Percentiles rank a stretch among this genome's conserved stretches.
These are phyloP conservation scores for Drosophila biarmipes DNA, from an alignment of 1,140 invertebrate species.

Conservation along the genomic window DNA sequence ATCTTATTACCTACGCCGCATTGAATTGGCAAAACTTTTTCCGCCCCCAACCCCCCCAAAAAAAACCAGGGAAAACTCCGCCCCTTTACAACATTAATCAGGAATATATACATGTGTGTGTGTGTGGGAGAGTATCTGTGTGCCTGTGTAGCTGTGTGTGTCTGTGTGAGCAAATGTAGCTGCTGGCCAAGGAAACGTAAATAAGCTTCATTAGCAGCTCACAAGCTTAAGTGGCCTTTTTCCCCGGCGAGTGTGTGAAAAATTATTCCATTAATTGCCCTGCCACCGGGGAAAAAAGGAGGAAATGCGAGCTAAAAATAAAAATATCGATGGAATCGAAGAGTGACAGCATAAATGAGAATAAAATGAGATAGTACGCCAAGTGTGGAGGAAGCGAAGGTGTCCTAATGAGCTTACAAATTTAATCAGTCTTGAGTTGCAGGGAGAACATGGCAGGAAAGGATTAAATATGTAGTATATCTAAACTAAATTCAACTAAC, in stretches of 20 bases:
- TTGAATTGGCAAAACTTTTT: conserved; percentile 56
- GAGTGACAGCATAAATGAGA: background rate
- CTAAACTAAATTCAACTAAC: too few species aligned
- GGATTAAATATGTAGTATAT: too few species aligned
- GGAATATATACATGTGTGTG: conserved; percentile 5
- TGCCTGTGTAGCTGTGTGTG: background rate
- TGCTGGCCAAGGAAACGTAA: conserved; percentile 31
- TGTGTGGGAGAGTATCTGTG: background rate
- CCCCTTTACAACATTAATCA: conserved; percentile 48
- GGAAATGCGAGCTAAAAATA: conserved; percentile 4
- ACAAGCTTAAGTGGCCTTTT: conserved; percentile 50
- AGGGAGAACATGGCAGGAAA: too few species aligned
- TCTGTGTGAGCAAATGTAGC: conserved; percentile 23
- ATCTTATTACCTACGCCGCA: conserved; percentile 75
- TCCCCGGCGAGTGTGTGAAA: conserved; percentile 4
- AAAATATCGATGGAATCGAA: conserved; percentile 8
- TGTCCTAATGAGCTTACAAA: background rate
- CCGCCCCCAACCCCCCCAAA: background rate
- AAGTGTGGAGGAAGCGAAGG: background rate
- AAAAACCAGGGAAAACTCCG: background rate
- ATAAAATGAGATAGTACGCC: background rate
- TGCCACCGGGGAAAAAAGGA: background rate
- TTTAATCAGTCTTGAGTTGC: too few species aligned
- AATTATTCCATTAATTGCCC: conserved; percentile 29
- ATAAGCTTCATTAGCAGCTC: conserved; percentile 79